Percentiles rank a stretch among this genome's conserved stretches.
Conservation (phyloP, 2,797 vertebrate genomes). For the Loris lydekkerianus region DNA sequence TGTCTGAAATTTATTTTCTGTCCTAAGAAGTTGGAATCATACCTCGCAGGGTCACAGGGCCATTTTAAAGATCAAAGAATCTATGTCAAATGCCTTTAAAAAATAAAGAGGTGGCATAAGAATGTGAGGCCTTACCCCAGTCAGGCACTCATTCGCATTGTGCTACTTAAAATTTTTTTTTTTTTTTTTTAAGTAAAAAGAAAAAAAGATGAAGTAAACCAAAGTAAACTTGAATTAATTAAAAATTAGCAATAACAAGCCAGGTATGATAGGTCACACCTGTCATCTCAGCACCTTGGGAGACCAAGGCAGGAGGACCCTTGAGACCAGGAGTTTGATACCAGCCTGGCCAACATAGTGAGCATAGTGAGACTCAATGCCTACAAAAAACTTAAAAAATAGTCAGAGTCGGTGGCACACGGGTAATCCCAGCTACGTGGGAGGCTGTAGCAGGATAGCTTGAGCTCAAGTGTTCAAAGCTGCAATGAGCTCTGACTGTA, state of each 20-base stretch:
- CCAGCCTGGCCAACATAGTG: background rate
- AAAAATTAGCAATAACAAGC: background rate
- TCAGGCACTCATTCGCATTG: background rate
- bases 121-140: background rate
- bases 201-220: slow-evolving; percentile 22
- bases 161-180: background rate
- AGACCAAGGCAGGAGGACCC: background rate
- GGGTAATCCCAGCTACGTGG: background rate
- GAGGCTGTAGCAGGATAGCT: background rate
- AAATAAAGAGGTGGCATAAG: background rate
- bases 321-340: background rate
- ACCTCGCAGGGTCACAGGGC: background rate
- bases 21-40: background rate
- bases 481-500: background rate
- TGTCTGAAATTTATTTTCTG: slow-evolving; percentile 12
- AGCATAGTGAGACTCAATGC: background rate
- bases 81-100: background rate
- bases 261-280: fast-evolving
- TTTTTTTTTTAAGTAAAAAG: slow-evolving; percentile 4
- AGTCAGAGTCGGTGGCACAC: background rate
- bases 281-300: background rate
- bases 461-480: background rate
- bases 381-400: background rate
- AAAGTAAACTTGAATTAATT: background rate
- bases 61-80: background rate